phyloP scores from a whole-genome alignment of 2,797 vertebrate genomes.

The Poecilia picta region DNA sequence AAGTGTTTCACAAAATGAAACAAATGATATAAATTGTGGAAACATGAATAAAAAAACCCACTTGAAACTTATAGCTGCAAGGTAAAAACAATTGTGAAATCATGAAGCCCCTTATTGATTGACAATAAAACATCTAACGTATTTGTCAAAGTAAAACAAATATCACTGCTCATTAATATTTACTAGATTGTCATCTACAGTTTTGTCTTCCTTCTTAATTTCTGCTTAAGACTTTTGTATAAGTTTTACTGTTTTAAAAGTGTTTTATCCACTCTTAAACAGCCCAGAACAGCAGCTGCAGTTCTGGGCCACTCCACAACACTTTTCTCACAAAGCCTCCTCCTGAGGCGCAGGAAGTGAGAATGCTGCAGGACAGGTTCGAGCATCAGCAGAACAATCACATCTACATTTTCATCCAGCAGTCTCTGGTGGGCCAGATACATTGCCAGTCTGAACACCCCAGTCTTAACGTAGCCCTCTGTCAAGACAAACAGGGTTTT shows the following conservation, averaged over 20 bases:
- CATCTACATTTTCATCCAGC: conserved; percentile 84
- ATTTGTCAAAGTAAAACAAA: neutral
- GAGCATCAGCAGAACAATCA: conserved; percentile 86
- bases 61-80: neutral
- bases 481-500: conserved; percentile 84
- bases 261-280: conserved; percentile 77
- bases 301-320: conserved; percentile 89
- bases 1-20: neutral
- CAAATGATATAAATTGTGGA: neutral
- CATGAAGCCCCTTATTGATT: neutral
- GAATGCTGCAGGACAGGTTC: conserved; percentile 87
- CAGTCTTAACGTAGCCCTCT: conserved; percentile 78
- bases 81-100: neutral
- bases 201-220: conserved; percentile 35
- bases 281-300: conserved; percentile 83
- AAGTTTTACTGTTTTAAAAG: conserved; percentile 58
- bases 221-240: conserved; percentile 76
- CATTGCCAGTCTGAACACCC: conserved; percentile 82
- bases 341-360: conserved; percentile 84
- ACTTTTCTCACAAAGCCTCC: conserved; percentile 82
- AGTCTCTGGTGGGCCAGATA: conserved; percentile 87
- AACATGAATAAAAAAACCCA: neutral
- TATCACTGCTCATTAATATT: neutral
- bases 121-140: too few relatives aligned
- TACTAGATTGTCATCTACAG: neutral